Conservation (phyloP, 1,140 invertebrate genomes). For the Sarcophaga bullata region DNA sequence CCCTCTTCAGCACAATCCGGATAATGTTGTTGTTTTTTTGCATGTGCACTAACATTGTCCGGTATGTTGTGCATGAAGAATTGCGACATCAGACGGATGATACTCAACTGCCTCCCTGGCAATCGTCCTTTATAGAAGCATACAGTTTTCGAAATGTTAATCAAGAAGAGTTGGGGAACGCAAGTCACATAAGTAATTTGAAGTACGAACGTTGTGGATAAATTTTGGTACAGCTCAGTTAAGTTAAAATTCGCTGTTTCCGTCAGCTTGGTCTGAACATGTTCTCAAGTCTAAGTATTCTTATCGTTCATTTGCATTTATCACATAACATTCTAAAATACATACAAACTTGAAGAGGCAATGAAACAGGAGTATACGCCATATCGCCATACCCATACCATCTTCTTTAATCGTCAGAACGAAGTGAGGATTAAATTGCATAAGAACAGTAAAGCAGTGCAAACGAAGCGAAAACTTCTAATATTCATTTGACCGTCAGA, state of each 20-base stretch:
- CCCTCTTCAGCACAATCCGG: constrained; percentile 14
- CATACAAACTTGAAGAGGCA: neutral
- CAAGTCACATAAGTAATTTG: constrained; percentile 42
- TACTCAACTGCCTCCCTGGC: constrained; percentile 36
- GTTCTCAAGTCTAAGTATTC: constrained; percentile 54
- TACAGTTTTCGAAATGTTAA: constrained; percentile 50
- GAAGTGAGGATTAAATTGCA: constrained; percentile 11
- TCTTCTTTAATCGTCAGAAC: constrained; percentile 37
- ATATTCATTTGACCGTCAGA: constrained; percentile 56
- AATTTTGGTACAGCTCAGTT: constrained; percentile 44
- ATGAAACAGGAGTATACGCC: neutral
- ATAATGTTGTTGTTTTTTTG: constrained; percentile 11
- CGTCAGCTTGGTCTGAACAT: constrained; percentile 60
- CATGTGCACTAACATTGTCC: neutral
- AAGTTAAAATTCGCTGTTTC: constrained; percentile 57
- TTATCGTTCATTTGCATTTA: constrained; percentile 45
- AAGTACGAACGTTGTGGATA: constrained; percentile 48
- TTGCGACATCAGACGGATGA: constrained; percentile 58
- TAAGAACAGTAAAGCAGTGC: constrained; percentile 32
- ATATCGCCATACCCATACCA: constrained; percentile 18
- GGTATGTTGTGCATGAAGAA: neutral
- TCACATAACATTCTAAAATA: neutral
- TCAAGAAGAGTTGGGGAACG: neutral
- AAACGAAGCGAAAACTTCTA: constrained; percentile 39
- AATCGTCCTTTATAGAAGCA: constrained; percentile 49